Evolutionary conservation across 2,113 vertebrate genomes (phyloP), one percentile per base, ranked within the genome.

Genomic region (Silurus meridionalis): DNA sequence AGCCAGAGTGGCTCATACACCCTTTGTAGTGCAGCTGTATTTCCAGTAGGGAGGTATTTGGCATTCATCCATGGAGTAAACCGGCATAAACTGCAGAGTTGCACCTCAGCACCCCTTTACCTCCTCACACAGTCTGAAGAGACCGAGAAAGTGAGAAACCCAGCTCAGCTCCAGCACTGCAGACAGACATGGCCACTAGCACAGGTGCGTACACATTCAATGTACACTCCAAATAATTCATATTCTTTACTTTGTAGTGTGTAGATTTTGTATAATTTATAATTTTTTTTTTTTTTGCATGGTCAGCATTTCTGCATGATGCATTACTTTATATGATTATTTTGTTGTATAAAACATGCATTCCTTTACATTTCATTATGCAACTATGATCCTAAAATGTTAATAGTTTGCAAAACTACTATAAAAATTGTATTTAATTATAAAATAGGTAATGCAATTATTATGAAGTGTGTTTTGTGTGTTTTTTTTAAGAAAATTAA

Each of bases 171-270:
- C 28, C 60, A 86, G 87, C 88, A 87, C 89, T 82, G 90, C 91
- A 93, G 91, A 86, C 91, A 93, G 91, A 86, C 86, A 95, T 95
- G 95, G 80, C 90, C 64, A 90, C 92, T 72, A 58, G 83, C 60
- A 85, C 89, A 94, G 95, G 95, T 95, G 92, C 85, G 91, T 90
- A 48, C 0, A 55, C 72, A 50, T 52, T 67, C 23, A 58, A 25
- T 37, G 15, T 7, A 63, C 19, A 17, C 17, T 63, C 61, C 25
- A 15, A 46, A 63, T 17, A 52, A 37, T 10, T 23, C 9, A n/a
- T 28, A 23, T n/a, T 60, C 11, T 83, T 2, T 57, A 28, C 23
- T 10, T 6, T 60, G 0, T n/a, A 19, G 25, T 69, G 25, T 17
- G 13, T 57, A 57, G 55, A 57, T 57, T 57, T 57, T 57, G 55